Base-by-base conservation (phyloP, 2,797 vertebrate genomes). In the Cuniculus paca region DNA sequence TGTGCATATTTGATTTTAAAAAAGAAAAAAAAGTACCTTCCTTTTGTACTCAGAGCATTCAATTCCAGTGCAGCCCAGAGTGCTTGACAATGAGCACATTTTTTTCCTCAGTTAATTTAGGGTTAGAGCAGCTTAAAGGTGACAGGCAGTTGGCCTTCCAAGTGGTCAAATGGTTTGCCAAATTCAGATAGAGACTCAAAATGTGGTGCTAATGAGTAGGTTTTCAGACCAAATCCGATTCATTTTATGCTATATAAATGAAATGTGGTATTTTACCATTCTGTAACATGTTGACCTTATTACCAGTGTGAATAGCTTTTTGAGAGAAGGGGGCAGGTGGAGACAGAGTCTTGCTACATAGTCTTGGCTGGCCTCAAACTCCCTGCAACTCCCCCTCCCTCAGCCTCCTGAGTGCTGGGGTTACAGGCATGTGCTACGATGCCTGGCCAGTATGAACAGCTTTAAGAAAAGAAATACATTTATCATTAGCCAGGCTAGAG, bases 251-350 rank as follows among this genome's bases (percentile, higher is more conserved):
- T 50, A 52, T 10, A 83, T 52, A 75, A 83, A 75, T 75, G 4
- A 48, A 95, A 95, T 50, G n/a, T 78, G 20, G 14, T 61, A 80
- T 58, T 52, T 90, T 75, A 52, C 8, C 52, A 45, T 58, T 91
- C 17, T 48, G 58, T 80, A 36, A 94, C 34, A 88, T 61, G 75
- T 78, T 95, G 90, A 65, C 3, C 84, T 65, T 91, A 78, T 82
- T 68, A n/a, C 39, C 52, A 83, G 16, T 34, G 56, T 83, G 58
- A 88, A 97, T 16, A 39, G 68, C 28, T 90, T 83, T 42, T 45
- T 28, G 24, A 12, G 24, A 19, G 34, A 68, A 45, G 13, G 39
- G 20, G 22, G 3, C 6, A 16, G 11, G 24, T 70, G 26, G 26
- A 75, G 42, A 70, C 19, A 39, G 20, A 36, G 68, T 39, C n/a